Conservation (phyloP, 2,888 invertebrate genomes). For the Druceiella hillmani region DNA sequence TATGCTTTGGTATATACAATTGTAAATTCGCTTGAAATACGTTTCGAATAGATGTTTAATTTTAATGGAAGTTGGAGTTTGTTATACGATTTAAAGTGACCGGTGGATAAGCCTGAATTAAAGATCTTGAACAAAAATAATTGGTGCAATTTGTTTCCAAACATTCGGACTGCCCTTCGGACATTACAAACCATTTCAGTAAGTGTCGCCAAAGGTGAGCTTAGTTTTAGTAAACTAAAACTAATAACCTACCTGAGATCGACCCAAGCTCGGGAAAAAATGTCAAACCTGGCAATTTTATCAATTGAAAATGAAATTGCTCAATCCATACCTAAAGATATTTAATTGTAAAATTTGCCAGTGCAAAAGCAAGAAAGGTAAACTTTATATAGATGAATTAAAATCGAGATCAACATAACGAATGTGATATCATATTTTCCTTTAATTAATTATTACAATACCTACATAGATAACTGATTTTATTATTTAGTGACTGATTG, state of each 20-base stretch:
- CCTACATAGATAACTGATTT: neutral
- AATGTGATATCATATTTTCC: neutral
- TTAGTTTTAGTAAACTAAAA: neutral
- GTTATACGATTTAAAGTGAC: neutral
- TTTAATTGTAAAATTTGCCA: neutral
- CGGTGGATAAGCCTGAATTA: neutral
- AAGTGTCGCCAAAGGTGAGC: constrained; percentile 1
- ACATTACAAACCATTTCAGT: neutral
- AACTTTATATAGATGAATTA: neutral
- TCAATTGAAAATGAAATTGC: neutral
- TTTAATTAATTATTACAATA: neutral
- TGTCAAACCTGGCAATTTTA: neutral
- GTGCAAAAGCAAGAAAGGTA: neutral
- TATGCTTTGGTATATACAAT: too few species aligned
- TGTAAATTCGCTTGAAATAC: too few species aligned
- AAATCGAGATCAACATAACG: constrained; percentile 1
- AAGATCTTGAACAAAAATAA: neutral
- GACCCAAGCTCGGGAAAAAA: neutral
- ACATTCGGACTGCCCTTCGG: neutral
- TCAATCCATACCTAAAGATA: neutral
- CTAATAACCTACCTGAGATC: neutral
- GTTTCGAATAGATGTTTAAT: too few species aligned
- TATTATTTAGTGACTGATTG: neutral
- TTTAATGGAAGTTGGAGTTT: neutral
- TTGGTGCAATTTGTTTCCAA: neutral